Conservation (phyloP, 2,113 vertebrate genomes). For the Cyphomyrus plagiostoma region DNA sequence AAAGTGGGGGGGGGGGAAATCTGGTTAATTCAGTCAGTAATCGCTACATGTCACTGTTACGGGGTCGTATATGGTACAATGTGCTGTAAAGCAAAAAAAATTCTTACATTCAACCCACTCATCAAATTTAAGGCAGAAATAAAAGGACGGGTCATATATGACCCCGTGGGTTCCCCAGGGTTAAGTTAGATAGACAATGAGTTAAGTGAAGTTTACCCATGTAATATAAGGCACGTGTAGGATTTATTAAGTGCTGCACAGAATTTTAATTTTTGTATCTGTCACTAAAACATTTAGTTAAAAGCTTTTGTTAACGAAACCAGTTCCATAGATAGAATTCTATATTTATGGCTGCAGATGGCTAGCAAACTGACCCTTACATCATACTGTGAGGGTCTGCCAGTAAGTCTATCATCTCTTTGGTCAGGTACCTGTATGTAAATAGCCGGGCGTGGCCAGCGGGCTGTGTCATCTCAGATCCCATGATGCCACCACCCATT, state of each 20-base stretch:
- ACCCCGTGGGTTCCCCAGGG: no score
- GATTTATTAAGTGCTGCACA: background rate
- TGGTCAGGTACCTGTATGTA: slow-evolving; percentile 83
- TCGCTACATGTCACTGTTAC: no score
- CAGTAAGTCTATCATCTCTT: background rate
- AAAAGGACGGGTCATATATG: no score
- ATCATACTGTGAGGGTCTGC: background rate
- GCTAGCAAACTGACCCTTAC: background rate
- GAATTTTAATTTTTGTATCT: background rate
- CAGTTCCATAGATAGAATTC: background rate
- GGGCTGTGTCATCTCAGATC: slow-evolving; percentile 81
- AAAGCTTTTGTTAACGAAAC: background rate
- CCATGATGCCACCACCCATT: slow-evolving; percentile 88
- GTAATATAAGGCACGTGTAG: background rate
- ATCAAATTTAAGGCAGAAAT: no score
- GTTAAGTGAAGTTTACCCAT: background rate
- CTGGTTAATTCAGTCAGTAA: no score
- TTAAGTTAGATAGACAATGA: background rate
- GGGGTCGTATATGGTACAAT: no score
- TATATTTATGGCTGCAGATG: background rate
- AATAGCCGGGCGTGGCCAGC: slow-evolving; percentile 92
- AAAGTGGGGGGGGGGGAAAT: no score
- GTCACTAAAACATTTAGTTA: background rate
- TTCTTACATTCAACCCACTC: no score
- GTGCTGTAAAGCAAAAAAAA: no score